phyloP scores from a whole-genome alignment of 2,888 invertebrate species.

The Nineta flava region DNA sequence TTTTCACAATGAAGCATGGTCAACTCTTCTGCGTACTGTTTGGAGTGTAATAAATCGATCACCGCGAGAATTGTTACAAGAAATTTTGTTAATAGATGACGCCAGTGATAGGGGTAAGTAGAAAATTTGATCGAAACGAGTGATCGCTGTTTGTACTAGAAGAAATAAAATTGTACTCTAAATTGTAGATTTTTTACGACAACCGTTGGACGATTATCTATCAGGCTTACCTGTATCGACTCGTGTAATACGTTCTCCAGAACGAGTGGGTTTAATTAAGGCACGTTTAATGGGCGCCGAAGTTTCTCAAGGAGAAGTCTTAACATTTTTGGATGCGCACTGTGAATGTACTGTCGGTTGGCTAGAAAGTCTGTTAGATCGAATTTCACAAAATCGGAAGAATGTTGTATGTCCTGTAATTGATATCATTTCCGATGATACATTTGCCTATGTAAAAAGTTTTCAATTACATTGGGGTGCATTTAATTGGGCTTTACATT shows the following conservation, averaged over 20 bases:
- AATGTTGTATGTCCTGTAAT: slow-evolving; percentile 71
- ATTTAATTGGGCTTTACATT: slow-evolving; percentile 95
- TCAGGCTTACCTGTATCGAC: slow-evolving; percentile 42
- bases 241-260: slow-evolving; percentile 43
- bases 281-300: slow-evolving; percentile 67
- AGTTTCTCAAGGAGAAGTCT: slow-evolving; percentile 52
- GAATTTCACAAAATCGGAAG: slow-evolving; percentile 39
- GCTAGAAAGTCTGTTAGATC: slow-evolving; percentile 38
- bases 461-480: slow-evolving; percentile 97
- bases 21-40: slow-evolving; percentile 84
- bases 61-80: slow-evolving; percentile 55
- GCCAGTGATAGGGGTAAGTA: slow-evolving; percentile 49
- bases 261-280: slow-evolving; percentile 63
- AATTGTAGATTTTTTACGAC: slow-evolving; percentile 39
- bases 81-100: slow-evolving; percentile 82
- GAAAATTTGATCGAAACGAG: not conserved
- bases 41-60: slow-evolving; percentile 87
- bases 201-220: slow-evolving; percentile 51
- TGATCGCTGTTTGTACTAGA: too few species aligned
- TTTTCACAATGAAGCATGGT: slow-evolving; percentile 99
- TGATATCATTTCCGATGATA: slow-evolving; percentile 90
- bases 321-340: slow-evolving; percentile 87
- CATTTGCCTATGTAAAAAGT: slow-evolving; percentile 85
- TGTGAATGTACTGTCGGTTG: slow-evolving; percentile 75
- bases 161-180: too few species aligned